These are phyloP conservation scores for Argya squamiceps DNA, from an alignment of 2,797 vertebrate genomes.

Conservation along the genomic window DNA sequence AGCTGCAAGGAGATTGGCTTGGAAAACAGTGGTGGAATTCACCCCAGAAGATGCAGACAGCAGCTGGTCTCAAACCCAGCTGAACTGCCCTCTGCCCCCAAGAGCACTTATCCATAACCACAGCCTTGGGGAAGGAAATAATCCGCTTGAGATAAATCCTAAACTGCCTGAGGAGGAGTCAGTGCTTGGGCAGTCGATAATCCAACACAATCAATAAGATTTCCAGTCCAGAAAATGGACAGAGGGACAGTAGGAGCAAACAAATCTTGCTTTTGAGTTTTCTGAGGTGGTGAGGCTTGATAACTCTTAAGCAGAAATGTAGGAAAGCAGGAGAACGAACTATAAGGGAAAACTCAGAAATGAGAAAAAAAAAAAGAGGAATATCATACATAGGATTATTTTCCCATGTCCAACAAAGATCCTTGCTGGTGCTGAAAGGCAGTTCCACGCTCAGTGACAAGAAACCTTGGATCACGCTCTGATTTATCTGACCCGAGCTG, in stretches of 20 bases:
- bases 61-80: not conserved
- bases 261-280: not conserved
- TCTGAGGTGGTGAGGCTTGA: not conserved
- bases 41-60: not conserved
- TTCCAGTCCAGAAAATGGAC: not conserved
- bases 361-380: not conserved
- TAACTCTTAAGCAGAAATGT: not conserved
- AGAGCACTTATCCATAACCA: not conserved
- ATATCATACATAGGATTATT: not conserved
- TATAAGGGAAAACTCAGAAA: not conserved
- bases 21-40: not conserved
- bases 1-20: not conserved
- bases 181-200: not conserved
- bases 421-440: not conserved
- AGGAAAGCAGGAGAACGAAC: not conserved
- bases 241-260: not conserved
- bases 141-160: not conserved
- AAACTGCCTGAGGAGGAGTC: not conserved
- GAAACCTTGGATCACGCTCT: not conserved
- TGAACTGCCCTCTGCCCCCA: not conserved
- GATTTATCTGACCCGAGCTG: not conserved
- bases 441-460: not conserved
- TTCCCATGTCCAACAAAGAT: not conserved
- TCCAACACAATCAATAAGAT: not conserved
- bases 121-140: not conserved